Evolutionary conservation across 2,113 vertebrate species (phyloP).

Genomic region (Onychostruthus taczanowskii): DNA sequence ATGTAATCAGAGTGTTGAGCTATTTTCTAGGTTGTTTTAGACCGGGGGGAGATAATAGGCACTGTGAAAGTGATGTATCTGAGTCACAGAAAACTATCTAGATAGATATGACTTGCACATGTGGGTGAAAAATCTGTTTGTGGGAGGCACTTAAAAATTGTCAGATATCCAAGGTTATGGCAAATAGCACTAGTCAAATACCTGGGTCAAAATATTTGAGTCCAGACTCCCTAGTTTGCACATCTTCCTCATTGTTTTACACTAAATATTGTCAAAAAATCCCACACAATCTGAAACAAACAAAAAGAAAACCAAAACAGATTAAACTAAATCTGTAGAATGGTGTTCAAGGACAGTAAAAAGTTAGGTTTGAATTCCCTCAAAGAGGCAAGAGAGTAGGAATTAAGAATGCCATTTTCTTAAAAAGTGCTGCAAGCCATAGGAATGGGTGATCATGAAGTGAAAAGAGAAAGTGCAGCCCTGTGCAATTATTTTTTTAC

Average conservation of each 20-base stretch:
- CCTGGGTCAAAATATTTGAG: background rate
- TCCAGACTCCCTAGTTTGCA: background rate
- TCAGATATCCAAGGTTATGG: background rate
- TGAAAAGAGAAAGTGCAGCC: background rate
- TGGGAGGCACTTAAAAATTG: background rate
- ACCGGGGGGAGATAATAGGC: background rate
- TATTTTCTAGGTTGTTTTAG: background rate
- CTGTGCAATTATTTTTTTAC: background rate
- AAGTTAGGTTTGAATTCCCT: background rate
- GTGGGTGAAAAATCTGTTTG: background rate
- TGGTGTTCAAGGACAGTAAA: background rate
- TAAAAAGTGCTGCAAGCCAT: background rate
- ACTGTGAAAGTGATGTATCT: background rate
- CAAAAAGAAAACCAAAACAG: background rate
- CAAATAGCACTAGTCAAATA: background rate
- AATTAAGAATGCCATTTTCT: background rate
- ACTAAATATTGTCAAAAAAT: background rate
- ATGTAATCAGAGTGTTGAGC: background rate
- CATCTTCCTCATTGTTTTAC: background rate
- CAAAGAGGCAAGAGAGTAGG: background rate
- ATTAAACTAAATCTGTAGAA: background rate
- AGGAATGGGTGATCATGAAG: background rate
- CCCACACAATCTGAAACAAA: background rate
- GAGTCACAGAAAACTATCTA: background rate
- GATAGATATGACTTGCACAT: background rate